Evolutionary conservation across 2,888 invertebrate species (phyloP).

Genomic region (Azorinus chamasolen): DNA sequence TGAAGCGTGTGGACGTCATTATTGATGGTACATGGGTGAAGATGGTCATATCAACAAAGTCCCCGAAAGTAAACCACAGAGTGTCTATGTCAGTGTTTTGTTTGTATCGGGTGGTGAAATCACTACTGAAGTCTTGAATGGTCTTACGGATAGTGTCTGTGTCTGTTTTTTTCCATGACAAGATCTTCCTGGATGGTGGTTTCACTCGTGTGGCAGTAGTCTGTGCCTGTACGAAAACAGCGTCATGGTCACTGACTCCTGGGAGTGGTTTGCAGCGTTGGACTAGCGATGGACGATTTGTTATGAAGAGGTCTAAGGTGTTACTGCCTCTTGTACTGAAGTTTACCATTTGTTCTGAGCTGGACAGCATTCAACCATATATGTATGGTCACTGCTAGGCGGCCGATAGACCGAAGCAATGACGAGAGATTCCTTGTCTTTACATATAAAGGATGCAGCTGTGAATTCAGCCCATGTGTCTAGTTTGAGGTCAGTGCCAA

Average conservation of each 20-base stretch:
- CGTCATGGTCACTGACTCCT: constrained; percentile 39
- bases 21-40: constrained; percentile 26
- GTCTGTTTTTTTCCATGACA: constrained; percentile 28
- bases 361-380: constrained; percentile 11
- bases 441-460: constrained; percentile 11
- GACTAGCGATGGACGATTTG: constrained; percentile 28
- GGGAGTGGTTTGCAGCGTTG: constrained; percentile 11
- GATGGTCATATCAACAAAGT: constrained; percentile 8
- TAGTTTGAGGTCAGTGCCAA: not conserved
- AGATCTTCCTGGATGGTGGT: constrained; percentile 19
- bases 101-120: not conserved
- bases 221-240: constrained; percentile 17
- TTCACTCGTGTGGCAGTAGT: constrained; percentile 7
- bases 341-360: constrained; percentile 20
- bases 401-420: constrained; percentile 18
- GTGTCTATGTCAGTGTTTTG: constrained; percentile 10
- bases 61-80: constrained; percentile 25
- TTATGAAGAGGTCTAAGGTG: constrained; percentile 16
- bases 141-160: not conserved
- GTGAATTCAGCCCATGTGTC: not conserved
- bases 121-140: constrained; percentile 1
- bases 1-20: constrained; percentile 15
- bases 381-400: constrained; percentile 8
- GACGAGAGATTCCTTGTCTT: constrained; percentile 1
- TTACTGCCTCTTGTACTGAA: constrained; percentile 28